Percentiles rank a stretch among this genome's conserved stretches.
Conservation (phyloP, 2,797 vertebrate genomes). For the Fistularia tabacaria region DNA sequence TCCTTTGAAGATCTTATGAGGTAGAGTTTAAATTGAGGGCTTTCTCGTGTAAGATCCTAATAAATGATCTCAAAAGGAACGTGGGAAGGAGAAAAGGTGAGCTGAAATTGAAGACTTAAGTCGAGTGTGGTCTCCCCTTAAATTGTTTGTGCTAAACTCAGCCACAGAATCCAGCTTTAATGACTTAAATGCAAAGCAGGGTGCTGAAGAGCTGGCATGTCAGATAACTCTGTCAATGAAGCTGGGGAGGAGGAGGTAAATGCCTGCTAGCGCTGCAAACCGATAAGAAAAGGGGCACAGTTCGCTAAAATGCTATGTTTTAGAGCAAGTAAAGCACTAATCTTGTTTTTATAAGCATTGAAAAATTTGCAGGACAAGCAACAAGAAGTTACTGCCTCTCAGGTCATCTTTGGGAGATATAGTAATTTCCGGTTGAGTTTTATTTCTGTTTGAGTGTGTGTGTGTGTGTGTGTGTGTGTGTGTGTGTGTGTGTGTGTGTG, state of each 20-base stretch:
- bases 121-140: background rate
- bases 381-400: constrained; percentile 3
- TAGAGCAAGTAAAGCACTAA: too few species aligned
- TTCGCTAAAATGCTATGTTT: too few species aligned
- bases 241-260: too few species aligned
- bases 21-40: constrained; percentile 11
- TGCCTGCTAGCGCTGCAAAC: too few species aligned
- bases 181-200: too few species aligned
- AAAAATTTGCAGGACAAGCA: too few species aligned
- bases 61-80: background rate
- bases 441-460: background rate
- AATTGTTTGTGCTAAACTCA: too few species aligned
- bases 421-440: background rate
- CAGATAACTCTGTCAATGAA: too few species aligned
- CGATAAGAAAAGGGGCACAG: too few species aligned
- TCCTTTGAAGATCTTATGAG: constrained; percentile 13
- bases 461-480: background rate
- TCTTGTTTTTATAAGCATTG: too few species aligned
- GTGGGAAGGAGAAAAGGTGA: constrained; percentile 21
- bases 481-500: background rate
- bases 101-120: constrained; percentile 17
- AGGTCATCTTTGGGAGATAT: background rate
- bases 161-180: background rate
- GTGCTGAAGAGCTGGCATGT: too few species aligned
- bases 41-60: background rate